phyloP scores from a whole-genome alignment of 2,797 vertebrate species.

The Protonibea diacanthus region DNA sequence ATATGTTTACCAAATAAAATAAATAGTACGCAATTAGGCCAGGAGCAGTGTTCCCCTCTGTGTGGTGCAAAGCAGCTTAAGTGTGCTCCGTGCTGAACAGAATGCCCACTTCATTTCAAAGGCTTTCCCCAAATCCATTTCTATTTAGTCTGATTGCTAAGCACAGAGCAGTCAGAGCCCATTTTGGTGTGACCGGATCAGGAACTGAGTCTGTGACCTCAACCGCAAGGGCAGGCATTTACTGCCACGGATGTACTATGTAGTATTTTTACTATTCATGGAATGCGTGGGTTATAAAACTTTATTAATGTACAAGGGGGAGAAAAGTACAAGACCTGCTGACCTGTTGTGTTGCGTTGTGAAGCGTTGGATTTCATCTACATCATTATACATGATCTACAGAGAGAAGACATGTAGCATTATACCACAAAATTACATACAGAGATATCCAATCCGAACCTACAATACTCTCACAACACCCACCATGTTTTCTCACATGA shows the following conservation, averaged over 20 bases:
- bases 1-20: neutral
- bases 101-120: conserved; percentile 15
- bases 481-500: neutral
- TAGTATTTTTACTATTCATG: neutral
- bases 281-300: neutral
- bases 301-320: neutral
- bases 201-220: neutral
- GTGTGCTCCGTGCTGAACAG: conserved; percentile 11
- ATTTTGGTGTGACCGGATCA: neutral
- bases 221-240: neutral
- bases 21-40: neutral
- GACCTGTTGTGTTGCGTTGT: conserved; percentile 19
- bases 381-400: neutral
- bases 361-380: neutral
- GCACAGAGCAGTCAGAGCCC: conserved; percentile 1
- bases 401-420: too few relatives aligned
- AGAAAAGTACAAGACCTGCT: too few relatives aligned
- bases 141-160: conserved; percentile 12
- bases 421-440: too few relatives aligned
- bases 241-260: neutral
- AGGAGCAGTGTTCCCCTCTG: neutral
- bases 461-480: neutral
- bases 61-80: conserved; percentile 29
- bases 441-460: too few relatives aligned
- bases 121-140: conserved; percentile 7